These are phyloP conservation scores for Pogonognathellus flavescens DNA, from an alignment of 1,140 invertebrate species.

Conservation along the genomic window DNA sequence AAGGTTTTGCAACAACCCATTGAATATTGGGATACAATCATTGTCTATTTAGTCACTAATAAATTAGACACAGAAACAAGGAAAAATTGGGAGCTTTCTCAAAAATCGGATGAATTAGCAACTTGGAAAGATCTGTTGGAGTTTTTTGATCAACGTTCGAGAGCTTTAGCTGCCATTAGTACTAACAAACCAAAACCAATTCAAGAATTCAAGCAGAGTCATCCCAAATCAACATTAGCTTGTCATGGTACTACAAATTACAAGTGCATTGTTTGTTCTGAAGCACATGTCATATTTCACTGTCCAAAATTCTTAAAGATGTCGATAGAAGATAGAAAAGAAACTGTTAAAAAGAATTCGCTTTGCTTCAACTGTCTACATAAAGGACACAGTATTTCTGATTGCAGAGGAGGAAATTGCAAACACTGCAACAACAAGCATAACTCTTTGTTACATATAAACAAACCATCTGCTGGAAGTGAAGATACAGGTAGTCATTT, in stretches of 20 bases:
- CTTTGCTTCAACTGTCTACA: slow-evolving; percentile 2
- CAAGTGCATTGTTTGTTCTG: not conserved
- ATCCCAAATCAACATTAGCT: not conserved
- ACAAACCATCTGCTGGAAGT: not conserved
- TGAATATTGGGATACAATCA: not conserved
- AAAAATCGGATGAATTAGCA: not conserved
- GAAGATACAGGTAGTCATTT: no score
- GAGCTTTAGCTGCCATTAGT: not conserved
- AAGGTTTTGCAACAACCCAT: not conserved
- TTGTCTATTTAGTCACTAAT: not conserved
- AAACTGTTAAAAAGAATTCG: not conserved
- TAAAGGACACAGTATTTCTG: not conserved
- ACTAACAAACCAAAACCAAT: not conserved
- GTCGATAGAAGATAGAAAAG: not conserved
- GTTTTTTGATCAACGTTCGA: not conserved
- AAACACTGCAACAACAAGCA: not conserved
- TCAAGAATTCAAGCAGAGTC: not conserved
- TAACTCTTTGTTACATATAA: not conserved
- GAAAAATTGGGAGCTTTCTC: not conserved
- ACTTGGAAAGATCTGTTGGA: not conserved
- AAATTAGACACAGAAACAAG: not conserved
- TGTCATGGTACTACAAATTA: not conserved
- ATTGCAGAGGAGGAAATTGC: not conserved
- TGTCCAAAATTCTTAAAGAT: slow-evolving; percentile 9
- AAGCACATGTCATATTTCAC: not conserved